Conservation (phyloP, 1,140 invertebrate species). For the Galleria mellonella region DNA sequence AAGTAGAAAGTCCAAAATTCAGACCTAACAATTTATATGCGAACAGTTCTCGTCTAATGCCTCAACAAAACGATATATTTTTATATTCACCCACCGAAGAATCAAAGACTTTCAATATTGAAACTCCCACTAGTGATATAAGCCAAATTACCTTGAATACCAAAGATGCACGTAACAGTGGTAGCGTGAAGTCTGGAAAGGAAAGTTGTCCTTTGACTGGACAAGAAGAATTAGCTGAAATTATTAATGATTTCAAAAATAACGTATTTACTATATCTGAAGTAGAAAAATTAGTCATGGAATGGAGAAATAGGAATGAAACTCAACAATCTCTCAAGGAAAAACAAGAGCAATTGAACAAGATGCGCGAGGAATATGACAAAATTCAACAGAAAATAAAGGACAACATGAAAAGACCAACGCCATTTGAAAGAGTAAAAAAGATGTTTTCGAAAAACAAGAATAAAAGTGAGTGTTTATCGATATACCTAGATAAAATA, state of each 20-base stretch:
- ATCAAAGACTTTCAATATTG: slow-evolving; percentile 57
- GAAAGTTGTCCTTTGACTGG: slow-evolving; percentile 52
- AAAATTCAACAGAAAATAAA: slow-evolving; percentile 86
- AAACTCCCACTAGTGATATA: slow-evolving; percentile 66
- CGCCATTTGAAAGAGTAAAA: slow-evolving; percentile 85
- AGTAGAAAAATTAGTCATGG: slow-evolving; percentile 88
- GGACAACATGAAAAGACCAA: slow-evolving; percentile 81
- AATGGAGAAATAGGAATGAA: slow-evolving; percentile 89
- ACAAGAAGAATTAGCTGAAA: slow-evolving; percentile 87
- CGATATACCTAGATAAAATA: too few species aligned
- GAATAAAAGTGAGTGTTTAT: slow-evolving; percentile 50
- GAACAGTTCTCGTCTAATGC: slow-evolving; percentile 61
- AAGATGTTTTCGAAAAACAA: slow-evolving; percentile 82
- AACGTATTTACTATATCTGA: slow-evolving; percentile 89
- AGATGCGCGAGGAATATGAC: slow-evolving; percentile 87
- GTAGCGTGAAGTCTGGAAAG: slow-evolving; percentile 59
- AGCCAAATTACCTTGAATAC: slow-evolving; percentile 62
- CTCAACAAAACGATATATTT: slow-evolving; percentile 56
- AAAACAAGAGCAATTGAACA: slow-evolving; percentile 86
- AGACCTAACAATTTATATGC: slow-evolving; percentile 66
- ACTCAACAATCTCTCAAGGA: slow-evolving; percentile 90
- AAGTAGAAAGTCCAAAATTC: slow-evolving; percentile 68
- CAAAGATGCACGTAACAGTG: slow-evolving; percentile 53
- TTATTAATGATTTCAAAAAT: slow-evolving; percentile 92
- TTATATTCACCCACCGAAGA: slow-evolving; percentile 66